Base-by-base conservation (phyloP, 2,113 vertebrate genomes). In the Ardeotis arabs region DNA sequence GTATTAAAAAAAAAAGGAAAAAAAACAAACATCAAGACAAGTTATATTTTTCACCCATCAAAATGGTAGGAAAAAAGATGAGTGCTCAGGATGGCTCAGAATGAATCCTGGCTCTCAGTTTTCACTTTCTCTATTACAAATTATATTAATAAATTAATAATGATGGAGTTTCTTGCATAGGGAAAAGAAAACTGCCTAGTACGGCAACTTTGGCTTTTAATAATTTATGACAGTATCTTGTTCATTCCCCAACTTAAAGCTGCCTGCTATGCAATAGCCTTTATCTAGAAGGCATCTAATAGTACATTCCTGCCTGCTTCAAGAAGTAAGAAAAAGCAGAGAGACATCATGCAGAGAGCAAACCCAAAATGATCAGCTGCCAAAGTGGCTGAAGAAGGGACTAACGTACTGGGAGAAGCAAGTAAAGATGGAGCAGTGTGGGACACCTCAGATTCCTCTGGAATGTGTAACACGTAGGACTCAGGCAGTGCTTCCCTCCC, bases 121-220 rank as follows among this genome's bases (percentile, higher is more conserved):
- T 96, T 84, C 27, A 72, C 33, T 53, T 5, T 73, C 31, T 63
- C 44, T 68, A 18, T 69, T 78, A 81, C 29, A 62, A 77, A 24
- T 78, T 89, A 77, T 23, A 78, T 45, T 50, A 88, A 92, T 93
- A 80, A 90, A 95, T 64, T 60, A 69, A 62, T 80, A 47, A 96
- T 28, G 35, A 66, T 8, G 23, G 59, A 66, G 15, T 31, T 94
- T 69, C 93, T 82, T 84, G 64, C 52, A 47, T 41, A 63, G n/a
- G 77, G 31, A 84, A 89, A 66, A 47, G 31, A 84, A 89, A 66
- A 47, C 41, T 59, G 45, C 44, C 45, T 70, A 55, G 6, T 59
- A 59, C 17, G n/a, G 41, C 41, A 94, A 47, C 37, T 91, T 77
- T 2, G 5, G 21, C 47, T 91, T 96, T 93, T 50, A 73, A 77